These are phyloP conservation scores for Epinotia ramella DNA, from an alignment of 2,888 invertebrate genomes.

Conservation along the genomic window DNA sequence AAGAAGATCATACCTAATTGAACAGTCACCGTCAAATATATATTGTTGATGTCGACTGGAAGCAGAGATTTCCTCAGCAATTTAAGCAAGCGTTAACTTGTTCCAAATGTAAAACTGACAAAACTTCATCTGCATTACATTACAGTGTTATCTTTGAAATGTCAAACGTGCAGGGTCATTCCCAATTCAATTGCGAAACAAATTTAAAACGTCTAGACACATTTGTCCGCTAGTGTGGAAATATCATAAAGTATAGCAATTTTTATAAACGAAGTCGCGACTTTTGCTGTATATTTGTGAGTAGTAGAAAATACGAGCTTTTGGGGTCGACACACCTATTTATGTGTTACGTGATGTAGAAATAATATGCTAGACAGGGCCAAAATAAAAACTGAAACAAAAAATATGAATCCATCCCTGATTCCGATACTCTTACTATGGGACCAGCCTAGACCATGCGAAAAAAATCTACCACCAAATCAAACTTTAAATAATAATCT, in stretches of 20 bases:
- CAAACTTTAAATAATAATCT: no score
- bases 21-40: no score
- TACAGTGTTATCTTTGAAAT: constrained; percentile 26
- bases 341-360: neutral
- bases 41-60: no score
- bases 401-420: no score
- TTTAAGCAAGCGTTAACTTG: neutral
- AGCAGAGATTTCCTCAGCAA: neutral
- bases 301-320: constrained; percentile 14
- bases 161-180: constrained; percentile 24
- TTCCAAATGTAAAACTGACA: constrained; percentile 7
- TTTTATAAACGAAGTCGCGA: constrained; percentile 19
- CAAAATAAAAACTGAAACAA: no score
- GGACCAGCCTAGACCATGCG: no score
- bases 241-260: constrained; percentile 32
- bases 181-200: constrained; percentile 34
- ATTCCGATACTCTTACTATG: no score
- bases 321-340: constrained; percentile 4
- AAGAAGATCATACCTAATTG: no score
- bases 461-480: no score
- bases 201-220: constrained; percentile 58
- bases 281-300: constrained; percentile 26
- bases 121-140: constrained; percentile 28
- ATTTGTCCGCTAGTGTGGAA: constrained; percentile 23
- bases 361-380: neutral